These are phyloP conservation scores for Tortricodes alternella DNA, from an alignment of 2,888 invertebrate species.

Conservation along the genomic window DNA sequence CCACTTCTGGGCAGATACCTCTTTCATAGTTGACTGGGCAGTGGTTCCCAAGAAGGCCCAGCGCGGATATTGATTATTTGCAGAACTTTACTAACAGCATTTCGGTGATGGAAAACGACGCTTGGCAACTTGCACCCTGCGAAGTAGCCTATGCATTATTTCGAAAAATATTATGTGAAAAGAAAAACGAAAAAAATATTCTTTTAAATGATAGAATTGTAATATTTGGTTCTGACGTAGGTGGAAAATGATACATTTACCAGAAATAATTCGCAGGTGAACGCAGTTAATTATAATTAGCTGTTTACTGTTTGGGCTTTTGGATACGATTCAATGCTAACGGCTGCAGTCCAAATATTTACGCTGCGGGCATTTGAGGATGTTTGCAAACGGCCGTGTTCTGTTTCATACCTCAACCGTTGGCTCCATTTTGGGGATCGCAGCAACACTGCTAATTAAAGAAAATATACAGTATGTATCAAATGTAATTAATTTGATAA, in stretches of 20 bases:
- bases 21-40: no score
- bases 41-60: no score
- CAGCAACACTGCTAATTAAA: background rate
- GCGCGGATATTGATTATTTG: no score
- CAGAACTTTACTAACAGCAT: no score
- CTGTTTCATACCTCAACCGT: conserved; percentile 4
- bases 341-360: conserved; percentile 29
- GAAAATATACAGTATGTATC: background rate
- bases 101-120: no score
- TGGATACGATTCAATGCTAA: conserved; percentile 30
- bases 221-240: background rate
- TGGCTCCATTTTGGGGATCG: no score
- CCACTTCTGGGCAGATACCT: no score
- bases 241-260: background rate
- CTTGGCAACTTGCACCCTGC: no score
- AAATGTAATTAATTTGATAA: background rate
- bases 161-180: background rate
- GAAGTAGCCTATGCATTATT: no score
- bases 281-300: conserved; percentile 22
- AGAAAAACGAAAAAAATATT: background rate
- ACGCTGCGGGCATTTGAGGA: conserved; percentile 11
- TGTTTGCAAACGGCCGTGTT: conserved; percentile 29
- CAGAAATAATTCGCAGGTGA: conserved; percentile 8
- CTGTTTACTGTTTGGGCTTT: conserved; percentile 23
- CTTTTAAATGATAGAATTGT: background rate